Evolutionary conservation across 2,888 invertebrate species (phyloP).

Genomic region (Loripinus fragilis): DNA sequence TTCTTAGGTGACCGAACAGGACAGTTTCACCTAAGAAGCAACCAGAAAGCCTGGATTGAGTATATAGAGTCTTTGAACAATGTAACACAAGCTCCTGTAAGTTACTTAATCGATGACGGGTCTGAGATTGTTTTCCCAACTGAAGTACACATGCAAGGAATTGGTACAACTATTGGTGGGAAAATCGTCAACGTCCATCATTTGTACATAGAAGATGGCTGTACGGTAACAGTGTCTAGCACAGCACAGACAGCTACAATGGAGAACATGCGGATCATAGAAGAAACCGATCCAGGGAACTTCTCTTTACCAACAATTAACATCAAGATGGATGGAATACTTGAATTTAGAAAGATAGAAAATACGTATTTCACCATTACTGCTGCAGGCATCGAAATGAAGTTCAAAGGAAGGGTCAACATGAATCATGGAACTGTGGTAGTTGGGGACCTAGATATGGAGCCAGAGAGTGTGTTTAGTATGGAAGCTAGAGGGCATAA

Average conservation of each 20-base stretch:
- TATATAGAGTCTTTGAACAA: slow-evolving; percentile 72
- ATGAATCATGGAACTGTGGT: slow-evolving; percentile 74
- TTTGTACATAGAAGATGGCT: slow-evolving; percentile 69
- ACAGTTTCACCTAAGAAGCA: slow-evolving; percentile 65
- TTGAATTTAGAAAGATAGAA: slow-evolving; percentile 64
- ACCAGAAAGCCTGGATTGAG: slow-evolving; percentile 66
- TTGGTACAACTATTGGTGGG: slow-evolving; percentile 69
- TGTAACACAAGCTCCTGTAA: slow-evolving; percentile 73
- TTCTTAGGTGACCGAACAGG: slow-evolving; percentile 73
- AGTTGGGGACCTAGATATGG: slow-evolving; percentile 70
- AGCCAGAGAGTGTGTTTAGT: slow-evolving; percentile 62
- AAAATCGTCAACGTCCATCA: slow-evolving; percentile 71
- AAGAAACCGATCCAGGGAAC: slow-evolving; percentile 67
- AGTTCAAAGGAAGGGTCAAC: slow-evolving; percentile 63
- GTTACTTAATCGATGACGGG: slow-evolving; percentile 70
- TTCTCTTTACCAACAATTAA: slow-evolving; percentile 71
- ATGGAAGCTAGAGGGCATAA: slow-evolving; percentile 65
- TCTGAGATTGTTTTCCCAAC: slow-evolving; percentile 73
- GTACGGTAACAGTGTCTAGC: slow-evolving; percentile 59
- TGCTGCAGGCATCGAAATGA: slow-evolving; percentile 70
- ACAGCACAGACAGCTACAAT: slow-evolving; percentile 72
- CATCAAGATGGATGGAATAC: slow-evolving; percentile 58
- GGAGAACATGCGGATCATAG: slow-evolving; percentile 57
- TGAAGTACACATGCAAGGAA: slow-evolving; percentile 73
- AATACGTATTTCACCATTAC: slow-evolving; percentile 52